phyloP scores from a whole-genome alignment of 2,888 invertebrate genomes.

The Pseudococcus longispinus region DNA sequence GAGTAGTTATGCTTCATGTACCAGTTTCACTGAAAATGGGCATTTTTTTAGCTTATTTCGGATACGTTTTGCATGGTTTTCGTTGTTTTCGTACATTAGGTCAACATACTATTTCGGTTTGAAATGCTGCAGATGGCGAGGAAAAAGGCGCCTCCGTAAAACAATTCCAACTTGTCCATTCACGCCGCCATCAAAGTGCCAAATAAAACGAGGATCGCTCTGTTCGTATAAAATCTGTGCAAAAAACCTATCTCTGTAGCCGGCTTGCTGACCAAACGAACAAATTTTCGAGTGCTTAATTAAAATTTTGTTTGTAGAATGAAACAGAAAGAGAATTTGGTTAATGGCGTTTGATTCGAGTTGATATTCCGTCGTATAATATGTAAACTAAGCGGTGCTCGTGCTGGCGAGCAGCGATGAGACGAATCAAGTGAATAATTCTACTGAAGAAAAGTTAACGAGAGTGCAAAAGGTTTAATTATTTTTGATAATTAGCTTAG shows the following conservation, averaged over 20 bases:
- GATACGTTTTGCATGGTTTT: not conserved
- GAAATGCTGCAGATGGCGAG: not conserved
- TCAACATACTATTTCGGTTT: not conserved
- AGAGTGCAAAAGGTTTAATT: not conserved
- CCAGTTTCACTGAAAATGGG: not conserved
- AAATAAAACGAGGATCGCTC: not conserved
- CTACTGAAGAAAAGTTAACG: not conserved
- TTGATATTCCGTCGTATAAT: not conserved
- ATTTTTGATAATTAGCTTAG: not conserved
- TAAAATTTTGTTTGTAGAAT: not conserved
- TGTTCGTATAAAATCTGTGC: not conserved
- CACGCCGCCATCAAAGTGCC: not conserved
- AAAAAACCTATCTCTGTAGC: no score
- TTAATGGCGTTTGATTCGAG: not conserved
- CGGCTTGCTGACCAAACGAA: not conserved
- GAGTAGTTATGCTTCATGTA: no score
- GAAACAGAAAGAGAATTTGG: not conserved
- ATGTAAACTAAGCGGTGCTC: not conserved
- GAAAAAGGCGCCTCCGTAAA: not conserved
- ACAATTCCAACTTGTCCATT: not conserved
- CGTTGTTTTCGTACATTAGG: not conserved
- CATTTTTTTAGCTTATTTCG: not conserved
- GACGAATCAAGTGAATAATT: not conserved
- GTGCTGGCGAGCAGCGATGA: no score
- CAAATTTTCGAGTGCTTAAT: conserved; percentile 7